Base-by-base conservation (phyloP, 1,140 invertebrate genomes). In the Musca domestica region DNA sequence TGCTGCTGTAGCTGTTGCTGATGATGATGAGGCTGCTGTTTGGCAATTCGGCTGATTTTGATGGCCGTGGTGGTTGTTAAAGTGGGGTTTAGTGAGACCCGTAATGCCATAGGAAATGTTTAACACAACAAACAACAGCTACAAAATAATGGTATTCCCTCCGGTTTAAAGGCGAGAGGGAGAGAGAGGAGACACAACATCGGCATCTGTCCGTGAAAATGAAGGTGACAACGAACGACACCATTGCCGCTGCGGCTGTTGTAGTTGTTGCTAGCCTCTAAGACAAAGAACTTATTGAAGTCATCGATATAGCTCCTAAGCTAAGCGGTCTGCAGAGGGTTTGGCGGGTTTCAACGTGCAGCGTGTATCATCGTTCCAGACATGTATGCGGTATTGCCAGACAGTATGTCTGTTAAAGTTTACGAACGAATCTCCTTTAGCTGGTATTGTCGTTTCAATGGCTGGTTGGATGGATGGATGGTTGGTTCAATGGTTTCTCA, bases 351-450 rank as follows among this genome's bases (percentile, higher is more conserved):
- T 12, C 10, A 9, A n/a, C n/a, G 10, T 41, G 2, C 34, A 41
- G 12, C 34, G 10, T 41, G 34, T 41, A 41, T 41, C 34, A 41
- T 41, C 34, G 6, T n/a, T 34, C 56, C 15, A 61, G 56, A 61
- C 56, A 61, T 61, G 27, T 61, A 19, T 61, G 27, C 56, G 10
- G 17, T 19, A 41, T 61, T 34, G 56, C 56, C 56, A 61, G 56
- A 61, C 56, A 61, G 56, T 41, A 61, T 61, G 56, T 61, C 56
- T 61, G 27, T 61, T 41, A 34, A 34, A 61, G 56, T 61, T 61
- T 41, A 15, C 22, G 23, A n/a, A 27, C 15, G 1, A 41, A 10
- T 12, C 34, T 41, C 12, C 10, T 12, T 5, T 10, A 41, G 34
- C 10, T 41, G 34, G 34, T 10, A 41, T 7, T 41, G 34, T 12